Evolutionary conservation across 2,113 vertebrate species (phyloP).

Genomic region (Regulus satrapa): DNA sequence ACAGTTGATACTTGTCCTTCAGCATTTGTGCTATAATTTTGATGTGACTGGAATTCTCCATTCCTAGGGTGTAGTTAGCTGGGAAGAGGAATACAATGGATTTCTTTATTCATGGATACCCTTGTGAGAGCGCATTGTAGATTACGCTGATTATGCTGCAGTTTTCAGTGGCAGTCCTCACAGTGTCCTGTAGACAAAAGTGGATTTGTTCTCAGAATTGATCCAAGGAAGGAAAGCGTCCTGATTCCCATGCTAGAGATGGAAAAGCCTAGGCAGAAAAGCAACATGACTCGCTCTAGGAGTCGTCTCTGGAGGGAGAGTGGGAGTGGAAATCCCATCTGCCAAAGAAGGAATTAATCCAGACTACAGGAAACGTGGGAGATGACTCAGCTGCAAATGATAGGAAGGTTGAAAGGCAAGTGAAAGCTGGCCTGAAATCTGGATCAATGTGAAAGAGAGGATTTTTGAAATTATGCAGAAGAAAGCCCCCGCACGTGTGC

Average conservation of each 20-base stretch:
- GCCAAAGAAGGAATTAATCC: conserved; percentile 17
- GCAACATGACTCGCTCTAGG: neutral
- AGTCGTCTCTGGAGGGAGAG: neutral
- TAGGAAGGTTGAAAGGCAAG: neutral
- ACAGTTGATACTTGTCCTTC: neutral
- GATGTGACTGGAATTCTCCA: neutral
- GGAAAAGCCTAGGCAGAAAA: neutral
- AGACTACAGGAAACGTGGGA: neutral
- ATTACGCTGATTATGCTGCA: neutral
- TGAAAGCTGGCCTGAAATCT: neutral
- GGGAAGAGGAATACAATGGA: neutral
- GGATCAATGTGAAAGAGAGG: neutral
- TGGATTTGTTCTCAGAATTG: neutral
- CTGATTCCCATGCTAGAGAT: neutral
- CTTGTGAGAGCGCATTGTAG: neutral
- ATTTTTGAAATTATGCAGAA: neutral
- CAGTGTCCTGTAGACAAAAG: neutral
- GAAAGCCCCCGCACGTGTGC: neutral
- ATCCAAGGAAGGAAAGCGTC: neutral
- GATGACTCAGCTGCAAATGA: conserved; percentile 34
- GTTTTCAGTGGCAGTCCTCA: neutral
- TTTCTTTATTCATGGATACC: neutral
- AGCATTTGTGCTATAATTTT: neutral
- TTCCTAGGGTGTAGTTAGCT: neutral
- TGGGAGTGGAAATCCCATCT: conserved; percentile 36